These are phyloP conservation scores for Coleophora flavipennella DNA, from an alignment of 2,888 invertebrate species.

Conservation along the genomic window DNA sequence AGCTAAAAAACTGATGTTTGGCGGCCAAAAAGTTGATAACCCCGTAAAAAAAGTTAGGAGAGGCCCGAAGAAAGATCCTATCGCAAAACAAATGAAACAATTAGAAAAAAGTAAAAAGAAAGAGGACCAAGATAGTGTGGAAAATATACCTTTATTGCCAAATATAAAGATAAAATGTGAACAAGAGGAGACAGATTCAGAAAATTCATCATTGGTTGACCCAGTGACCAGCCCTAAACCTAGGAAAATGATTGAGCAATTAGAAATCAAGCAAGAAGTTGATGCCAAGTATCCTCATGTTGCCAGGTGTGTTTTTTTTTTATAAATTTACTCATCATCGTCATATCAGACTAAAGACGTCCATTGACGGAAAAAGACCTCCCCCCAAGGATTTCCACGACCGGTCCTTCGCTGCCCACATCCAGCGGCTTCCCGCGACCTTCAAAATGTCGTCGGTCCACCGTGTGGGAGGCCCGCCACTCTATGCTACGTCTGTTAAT, in stretches of 20 bases:
- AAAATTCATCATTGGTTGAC: slow-evolving; percentile 62
- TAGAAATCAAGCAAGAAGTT: slow-evolving; percentile 54
- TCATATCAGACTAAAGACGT: no score
- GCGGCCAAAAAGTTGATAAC: slow-evolving; percentile 45
- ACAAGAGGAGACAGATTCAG: slow-evolving; percentile 57
- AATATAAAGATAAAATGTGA: slow-evolving; percentile 63
- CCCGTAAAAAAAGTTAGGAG: slow-evolving; percentile 43
- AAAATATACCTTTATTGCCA: slow-evolving; percentile 47
- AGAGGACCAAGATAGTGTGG: slow-evolving; percentile 37
- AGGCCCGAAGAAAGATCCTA: slow-evolving; percentile 43
- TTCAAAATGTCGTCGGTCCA: no score
- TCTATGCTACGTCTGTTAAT: no score
- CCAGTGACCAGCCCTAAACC: slow-evolving; percentile 55
- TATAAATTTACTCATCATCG: no score
- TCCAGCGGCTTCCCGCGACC: no score
- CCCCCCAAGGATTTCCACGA: no score
- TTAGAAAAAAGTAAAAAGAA: slow-evolving; percentile 44
- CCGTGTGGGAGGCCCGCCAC: no score
- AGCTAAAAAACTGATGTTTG: slow-evolving; percentile 64
- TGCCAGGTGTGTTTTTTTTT: slow-evolving; percentile 33
- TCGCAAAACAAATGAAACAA: slow-evolving; percentile 30
- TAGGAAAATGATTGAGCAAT: slow-evolving; percentile 43
- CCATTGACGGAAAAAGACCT: no score
- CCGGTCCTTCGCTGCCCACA: no score
- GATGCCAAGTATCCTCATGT: slow-evolving; percentile 42